Conservation (phyloP, 2,888 invertebrate species). For the Pachydiplax longipennis region DNA sequence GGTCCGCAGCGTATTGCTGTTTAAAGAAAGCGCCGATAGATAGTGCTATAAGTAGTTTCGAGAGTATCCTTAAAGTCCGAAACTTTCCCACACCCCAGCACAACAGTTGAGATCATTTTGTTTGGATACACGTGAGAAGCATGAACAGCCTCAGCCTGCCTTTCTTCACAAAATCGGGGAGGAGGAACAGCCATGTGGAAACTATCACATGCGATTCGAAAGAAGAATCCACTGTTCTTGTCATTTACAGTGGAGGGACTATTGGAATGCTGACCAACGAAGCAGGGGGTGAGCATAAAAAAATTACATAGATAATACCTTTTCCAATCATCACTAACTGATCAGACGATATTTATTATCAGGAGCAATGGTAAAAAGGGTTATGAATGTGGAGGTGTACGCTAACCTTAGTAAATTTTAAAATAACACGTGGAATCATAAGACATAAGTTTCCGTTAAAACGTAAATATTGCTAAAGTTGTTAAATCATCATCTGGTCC, state of each 20-base stretch:
- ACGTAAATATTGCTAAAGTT: too few species aligned
- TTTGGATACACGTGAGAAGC: not conserved
- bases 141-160: not conserved
- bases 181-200: not conserved
- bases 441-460: too few species aligned
- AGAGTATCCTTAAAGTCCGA: not conserved
- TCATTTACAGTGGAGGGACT: constrained; percentile 95
- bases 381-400: too few species aligned
- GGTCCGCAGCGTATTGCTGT: not conserved
- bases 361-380: too few species aligned
- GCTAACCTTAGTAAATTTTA: too few species aligned
- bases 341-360: too few species aligned
- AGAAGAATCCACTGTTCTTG: constrained; percentile 68
- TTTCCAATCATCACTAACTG: not conserved
- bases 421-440: too few species aligned
- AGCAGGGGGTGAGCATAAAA: constrained; percentile 71
- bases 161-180: not conserved
- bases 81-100: not conserved
- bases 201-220: not conserved
- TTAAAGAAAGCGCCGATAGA: constrained; percentile 6
- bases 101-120: not conserved
- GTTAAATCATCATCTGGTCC: too few species aligned
- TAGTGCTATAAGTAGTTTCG: constrained; percentile 6
- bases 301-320: not conserved
- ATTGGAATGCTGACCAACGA: constrained; percentile 91